Base-by-base conservation (phyloP, 2,888 invertebrate species). In the Caenorhabditis macrosperma region DNA sequence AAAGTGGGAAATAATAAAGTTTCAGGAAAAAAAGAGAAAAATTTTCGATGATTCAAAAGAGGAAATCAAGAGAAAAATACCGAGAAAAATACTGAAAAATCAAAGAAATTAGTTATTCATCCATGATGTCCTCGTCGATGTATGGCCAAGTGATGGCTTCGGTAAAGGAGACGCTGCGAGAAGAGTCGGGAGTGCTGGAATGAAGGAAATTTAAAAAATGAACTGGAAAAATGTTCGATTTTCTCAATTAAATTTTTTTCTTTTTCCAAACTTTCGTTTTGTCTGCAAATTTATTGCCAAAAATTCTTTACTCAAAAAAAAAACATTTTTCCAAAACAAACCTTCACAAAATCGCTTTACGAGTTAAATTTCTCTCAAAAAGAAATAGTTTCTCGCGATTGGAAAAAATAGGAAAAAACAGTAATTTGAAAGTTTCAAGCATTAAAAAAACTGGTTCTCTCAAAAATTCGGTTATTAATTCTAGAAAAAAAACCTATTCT, bases 121-220 rank as follows among this genome's bases (percentile, higher is more conserved):
- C 76, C 22, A 38, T 61, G 38, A 80, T 82, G 24, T 88, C 88
- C 38, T 88, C 88, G 61, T 88, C 88, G 50, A 88, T 88, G 64
- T 74, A 88, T 7, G 88, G 88, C 88, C 88, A 88, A 12, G 77
- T 67, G 48, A 85, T 80, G 26, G 88, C 86, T 57, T 87, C 88
- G 26, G 86, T 84, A 78, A 88, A 88, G 30, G 82, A 84, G 41
- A 88, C 88, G 71, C 87, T 87, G 57, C 87, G 83, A 6, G 83
- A 79, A 22, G 88, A 88, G 63, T 88, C 86, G 6, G 88, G 88
- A 20, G 88, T 87, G 64, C 83, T 83, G 79, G 9, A 82, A 82
- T 5, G 1, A 38, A 59, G 7, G 22, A 22, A n/a, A n/a, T 48
- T 24, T 48, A 22, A 46, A 46, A 46, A 41, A 41, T 41, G 9